Percentiles rank a stretch among this genome's conserved stretches.
These are phyloP conservation scores for Drosophila elegans DNA, from an alignment of 1,140 invertebrate species.

Conservation along the genomic window DNA sequence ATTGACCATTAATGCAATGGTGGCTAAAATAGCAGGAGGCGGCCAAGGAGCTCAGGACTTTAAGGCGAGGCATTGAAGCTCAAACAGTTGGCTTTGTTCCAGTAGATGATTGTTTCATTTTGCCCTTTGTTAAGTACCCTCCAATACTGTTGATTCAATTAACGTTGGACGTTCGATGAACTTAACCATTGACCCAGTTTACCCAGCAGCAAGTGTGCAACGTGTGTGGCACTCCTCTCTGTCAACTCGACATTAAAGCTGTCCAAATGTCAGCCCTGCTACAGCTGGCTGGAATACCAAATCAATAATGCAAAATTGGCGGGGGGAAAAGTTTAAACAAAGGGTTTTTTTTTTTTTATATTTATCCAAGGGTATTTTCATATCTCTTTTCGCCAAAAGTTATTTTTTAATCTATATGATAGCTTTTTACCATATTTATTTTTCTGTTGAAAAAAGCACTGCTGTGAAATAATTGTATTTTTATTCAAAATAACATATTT, in stretches of 20 bases:
- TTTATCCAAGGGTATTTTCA: background rate
- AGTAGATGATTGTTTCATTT: background rate
- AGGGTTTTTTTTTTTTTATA: background rate
- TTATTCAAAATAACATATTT: background rate
- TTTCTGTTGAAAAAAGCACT: no score
- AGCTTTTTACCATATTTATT: no score
- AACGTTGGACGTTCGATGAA: constrained; percentile 41
- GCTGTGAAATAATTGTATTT: no score
- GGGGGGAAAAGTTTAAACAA: constrained; percentile 1
- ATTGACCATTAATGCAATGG: constrained; percentile 52
- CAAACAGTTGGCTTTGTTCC: constrained; percentile 1
- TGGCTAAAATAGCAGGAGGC: constrained; percentile 28
- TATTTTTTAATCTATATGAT: background rate
- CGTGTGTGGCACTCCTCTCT: background rate
- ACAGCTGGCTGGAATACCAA: constrained; percentile 13
- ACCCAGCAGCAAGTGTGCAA: constrained; percentile 4
- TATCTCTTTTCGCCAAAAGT: background rate
- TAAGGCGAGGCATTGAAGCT: constrained; percentile 24
- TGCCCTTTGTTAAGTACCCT: constrained; percentile 21
- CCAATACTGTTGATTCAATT: constrained; percentile 59
- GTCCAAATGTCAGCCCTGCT: constrained; percentile 35
- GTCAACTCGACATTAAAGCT: constrained; percentile 33
- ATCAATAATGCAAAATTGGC: constrained; percentile 37
- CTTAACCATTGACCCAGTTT: constrained; percentile 59
- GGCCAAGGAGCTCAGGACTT: constrained; percentile 13